Evolutionary conservation across 2,113 vertebrate species (phyloP).

Genomic region (Hucho hucho): DNA sequence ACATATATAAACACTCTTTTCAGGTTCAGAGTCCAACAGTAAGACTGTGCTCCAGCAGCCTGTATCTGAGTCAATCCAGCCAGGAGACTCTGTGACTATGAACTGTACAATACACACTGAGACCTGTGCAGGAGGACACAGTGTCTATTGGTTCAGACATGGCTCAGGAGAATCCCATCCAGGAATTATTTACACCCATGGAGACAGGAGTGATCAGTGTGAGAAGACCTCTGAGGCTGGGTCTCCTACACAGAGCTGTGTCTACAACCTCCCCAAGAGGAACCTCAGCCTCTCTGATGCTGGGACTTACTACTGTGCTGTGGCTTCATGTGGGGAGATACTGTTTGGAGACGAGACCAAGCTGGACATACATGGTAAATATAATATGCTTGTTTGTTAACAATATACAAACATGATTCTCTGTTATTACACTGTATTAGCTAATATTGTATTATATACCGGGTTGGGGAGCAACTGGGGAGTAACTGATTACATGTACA

Average conservation of each 20-base stretch:
- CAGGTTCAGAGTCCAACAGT: constrained; percentile 1
- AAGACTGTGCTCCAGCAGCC: constrained; percentile 6
- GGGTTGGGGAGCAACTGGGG: no score
- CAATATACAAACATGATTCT: no score
- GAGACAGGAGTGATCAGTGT: constrained; percentile 30
- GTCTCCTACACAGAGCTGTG: constrained; percentile 28
- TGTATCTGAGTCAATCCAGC: constrained; percentile 9
- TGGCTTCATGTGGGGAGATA: constrained; percentile 52
- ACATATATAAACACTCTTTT: background rate
- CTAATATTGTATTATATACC: no score
- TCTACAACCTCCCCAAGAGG: constrained; percentile 42
- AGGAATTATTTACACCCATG: constrained; percentile 40
- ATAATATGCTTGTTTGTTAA: no score
- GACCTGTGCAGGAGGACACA: constrained; percentile 30
- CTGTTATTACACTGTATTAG: no score
- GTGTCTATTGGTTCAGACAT: constrained; percentile 43
- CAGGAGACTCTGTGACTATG: constrained; percentile 36
- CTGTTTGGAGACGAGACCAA: constrained; percentile 48
- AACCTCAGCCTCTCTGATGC: constrained; percentile 35
- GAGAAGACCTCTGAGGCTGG: constrained; percentile 5
- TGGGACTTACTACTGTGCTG: constrained; percentile 49
- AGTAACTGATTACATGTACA: no score
- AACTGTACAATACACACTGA: constrained; percentile 34
- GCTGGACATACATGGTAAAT: no score
- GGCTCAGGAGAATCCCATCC: constrained; percentile 19